Base-by-base conservation (phyloP, 2,113 vertebrate species). In the Chlamydotis undulata region DNA sequence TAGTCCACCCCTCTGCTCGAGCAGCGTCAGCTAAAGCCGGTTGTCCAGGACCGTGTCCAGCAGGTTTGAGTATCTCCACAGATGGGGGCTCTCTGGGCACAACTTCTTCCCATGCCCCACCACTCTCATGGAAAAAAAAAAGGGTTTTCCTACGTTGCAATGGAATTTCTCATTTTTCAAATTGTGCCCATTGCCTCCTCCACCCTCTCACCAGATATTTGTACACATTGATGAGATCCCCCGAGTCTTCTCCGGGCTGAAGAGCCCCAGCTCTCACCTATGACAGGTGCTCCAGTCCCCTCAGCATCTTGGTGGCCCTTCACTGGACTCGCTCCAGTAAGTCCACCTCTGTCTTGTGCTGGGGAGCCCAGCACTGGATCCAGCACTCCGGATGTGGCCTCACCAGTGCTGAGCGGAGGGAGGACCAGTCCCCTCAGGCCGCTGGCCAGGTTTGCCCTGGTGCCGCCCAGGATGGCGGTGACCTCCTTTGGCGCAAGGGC, bases 71-170 rank as follows among this genome's bases (percentile, higher is more conserved):
- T 6, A 8, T 12, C 14, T 24, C 60, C 45, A 45, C 10, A 33
- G 65, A 17, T 12, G 24, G 75, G 12, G 29, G 11, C 23, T 53
- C 60, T 35, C 47, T 49, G 47, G n/a, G 25, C 49, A 89, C 33
- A 37, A 6, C 18, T 22, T 39, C 3, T 75, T 53, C n/a, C 83
- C 1, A 0, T 7, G n/a, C 50, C 35, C 49, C 28, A 3, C 55
- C 15, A 3, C 41, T 24, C 41, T 21, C 23, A 12, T 28, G 14
- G 35, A 4, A 50, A 49, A 63, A 4, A 63, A 41, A 12, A 17
- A 4, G 5, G 13, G 8, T 26, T 59, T 45, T 79, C 37, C 53
- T 68, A 19, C 2, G 0, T 39, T 53, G 14, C n/a, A 22, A 45
- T 24, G 28, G 47, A 39, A 61, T 39, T 76, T 68, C n/a, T 25